These are phyloP conservation scores for Nymphalis io DNA, from an alignment of 1,140 invertebrate species.

Conservation along the genomic window DNA sequence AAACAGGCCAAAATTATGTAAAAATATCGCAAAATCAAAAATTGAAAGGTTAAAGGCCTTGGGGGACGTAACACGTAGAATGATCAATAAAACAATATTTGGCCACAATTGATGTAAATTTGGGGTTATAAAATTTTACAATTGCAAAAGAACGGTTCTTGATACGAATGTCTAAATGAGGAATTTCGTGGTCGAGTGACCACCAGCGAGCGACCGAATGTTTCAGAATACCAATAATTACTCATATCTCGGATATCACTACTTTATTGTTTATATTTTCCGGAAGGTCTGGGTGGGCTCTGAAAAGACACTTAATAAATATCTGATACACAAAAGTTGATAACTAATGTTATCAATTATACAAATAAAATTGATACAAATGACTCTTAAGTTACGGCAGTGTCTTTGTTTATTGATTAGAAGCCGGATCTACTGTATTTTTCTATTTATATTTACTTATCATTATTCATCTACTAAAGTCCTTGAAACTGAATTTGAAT, in stretches of 20 bases:
- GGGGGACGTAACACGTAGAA: slow-evolving; percentile 44
- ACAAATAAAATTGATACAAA: not conserved
- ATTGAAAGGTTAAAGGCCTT: slow-evolving; percentile 42
- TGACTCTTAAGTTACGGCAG: not conserved
- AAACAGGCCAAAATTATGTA: slow-evolving; percentile 43
- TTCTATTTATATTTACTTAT: slow-evolving; percentile 30
- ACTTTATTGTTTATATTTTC: not conserved
- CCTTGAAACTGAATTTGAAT: slow-evolving; percentile 36
- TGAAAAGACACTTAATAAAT: not conserved
- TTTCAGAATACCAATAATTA: slow-evolving; percentile 7
- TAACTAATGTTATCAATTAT: too few species aligned
- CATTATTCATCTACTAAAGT: slow-evolving; percentile 31
- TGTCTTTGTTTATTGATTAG: slow-evolving; percentile 9
- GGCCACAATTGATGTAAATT: slow-evolving; percentile 55
- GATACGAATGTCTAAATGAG: slow-evolving; percentile 30
- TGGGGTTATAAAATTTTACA: slow-evolving; percentile 69
- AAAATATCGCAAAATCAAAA: slow-evolving; percentile 37
- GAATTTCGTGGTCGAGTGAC: slow-evolving; percentile 23
- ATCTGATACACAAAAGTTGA: not conserved
- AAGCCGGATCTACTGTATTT: slow-evolving; percentile 36
- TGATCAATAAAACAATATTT: slow-evolving; percentile 48
- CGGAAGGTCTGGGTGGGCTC: slow-evolving; percentile 5
- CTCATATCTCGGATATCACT: not conserved
- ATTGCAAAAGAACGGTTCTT: slow-evolving; percentile 48
- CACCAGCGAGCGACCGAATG: slow-evolving; percentile 16